These are phyloP conservation scores for Sebastes itinus DNA, from an alignment of 2,797 vertebrate species.

Conservation along the genomic window DNA sequence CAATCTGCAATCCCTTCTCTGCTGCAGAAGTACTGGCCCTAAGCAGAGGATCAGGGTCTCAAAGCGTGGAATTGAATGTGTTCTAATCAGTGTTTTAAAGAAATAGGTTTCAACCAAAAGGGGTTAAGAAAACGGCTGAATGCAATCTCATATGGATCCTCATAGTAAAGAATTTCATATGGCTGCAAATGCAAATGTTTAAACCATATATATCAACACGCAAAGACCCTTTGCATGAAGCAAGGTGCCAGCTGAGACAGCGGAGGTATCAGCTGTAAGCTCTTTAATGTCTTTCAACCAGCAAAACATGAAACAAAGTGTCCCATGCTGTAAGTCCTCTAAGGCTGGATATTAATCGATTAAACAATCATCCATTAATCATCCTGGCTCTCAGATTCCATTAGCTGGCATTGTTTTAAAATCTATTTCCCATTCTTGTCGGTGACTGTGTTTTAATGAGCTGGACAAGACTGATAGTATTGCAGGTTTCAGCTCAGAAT, in stretches of 20 bases:
- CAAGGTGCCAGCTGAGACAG: neutral
- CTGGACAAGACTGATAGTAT: constrained; percentile 62
- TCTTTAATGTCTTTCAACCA: constrained; percentile 52
- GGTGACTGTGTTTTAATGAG: constrained; percentile 69
- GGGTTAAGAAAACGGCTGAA: constrained; percentile 17
- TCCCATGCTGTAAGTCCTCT: constrained; percentile 55
- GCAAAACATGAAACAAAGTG: constrained; percentile 56
- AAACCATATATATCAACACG: neutral
- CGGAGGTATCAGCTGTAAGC: constrained; percentile 15
- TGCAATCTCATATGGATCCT: neutral
- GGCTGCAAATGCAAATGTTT: constrained; percentile 16
- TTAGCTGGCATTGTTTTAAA: constrained; percentile 79
- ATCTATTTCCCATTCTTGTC: constrained; percentile 83
- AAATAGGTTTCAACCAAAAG: neutral
- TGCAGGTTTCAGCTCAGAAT: constrained; percentile 51
- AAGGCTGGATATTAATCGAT: constrained; percentile 74
- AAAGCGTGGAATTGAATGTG: constrained; percentile 9
- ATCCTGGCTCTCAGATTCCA: constrained; percentile 79
- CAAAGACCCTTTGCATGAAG: constrained; percentile 6
- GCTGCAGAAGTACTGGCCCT: neutral
- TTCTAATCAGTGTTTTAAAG: constrained; percentile 24
- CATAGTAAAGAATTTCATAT: neutral
- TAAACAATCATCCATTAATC: constrained; percentile 81
- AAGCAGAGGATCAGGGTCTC: constrained; percentile 30
- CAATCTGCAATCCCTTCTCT: constrained; percentile 23